Evolutionary conservation across 2,888 invertebrate genomes (phyloP).

Genomic region (Dicyrtoma fusca): DNA sequence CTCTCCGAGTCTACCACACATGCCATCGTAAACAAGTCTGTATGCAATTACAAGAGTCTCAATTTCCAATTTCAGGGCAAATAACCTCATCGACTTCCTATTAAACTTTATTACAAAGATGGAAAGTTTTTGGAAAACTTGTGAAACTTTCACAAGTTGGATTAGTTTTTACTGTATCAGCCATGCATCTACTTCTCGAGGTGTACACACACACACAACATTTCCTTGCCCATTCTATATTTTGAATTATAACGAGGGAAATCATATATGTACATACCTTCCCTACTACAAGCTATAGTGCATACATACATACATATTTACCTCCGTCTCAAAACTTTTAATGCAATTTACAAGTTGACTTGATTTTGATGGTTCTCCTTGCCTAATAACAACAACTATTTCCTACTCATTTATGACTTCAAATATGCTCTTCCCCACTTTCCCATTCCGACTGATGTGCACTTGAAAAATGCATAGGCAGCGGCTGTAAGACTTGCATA

Average conservation of each 20-base stretch:
- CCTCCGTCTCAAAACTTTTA: background rate
- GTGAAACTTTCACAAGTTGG: conserved; percentile 12
- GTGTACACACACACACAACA: too few relatives aligned
- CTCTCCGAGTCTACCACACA: too few relatives aligned
- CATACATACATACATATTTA: background rate
- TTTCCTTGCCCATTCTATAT: too few relatives aligned
- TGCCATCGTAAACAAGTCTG: too few relatives aligned
- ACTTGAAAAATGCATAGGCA: too few relatives aligned
- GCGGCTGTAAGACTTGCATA: too few relatives aligned
- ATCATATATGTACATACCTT: background rate
- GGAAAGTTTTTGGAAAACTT: background rate
- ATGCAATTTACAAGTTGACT: background rate
- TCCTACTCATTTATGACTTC: too few relatives aligned
- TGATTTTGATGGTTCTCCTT: background rate
- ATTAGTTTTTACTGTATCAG: background rate
- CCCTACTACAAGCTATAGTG: background rate
- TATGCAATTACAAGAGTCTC: conserved; percentile 10
- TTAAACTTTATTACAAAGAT: conserved; percentile 1
- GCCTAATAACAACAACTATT: background rate
- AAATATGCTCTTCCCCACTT: too few relatives aligned
- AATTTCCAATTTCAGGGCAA: conserved; percentile 5
- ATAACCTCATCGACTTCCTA: conserved; percentile 4
- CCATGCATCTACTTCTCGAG: too few relatives aligned
- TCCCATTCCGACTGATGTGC: too few relatives aligned
- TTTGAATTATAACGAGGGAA: too few relatives aligned